Evolutionary conservation across 2,888 invertebrate genomes (phyloP).

Genomic region (Phanerotoma sp.): DNA sequence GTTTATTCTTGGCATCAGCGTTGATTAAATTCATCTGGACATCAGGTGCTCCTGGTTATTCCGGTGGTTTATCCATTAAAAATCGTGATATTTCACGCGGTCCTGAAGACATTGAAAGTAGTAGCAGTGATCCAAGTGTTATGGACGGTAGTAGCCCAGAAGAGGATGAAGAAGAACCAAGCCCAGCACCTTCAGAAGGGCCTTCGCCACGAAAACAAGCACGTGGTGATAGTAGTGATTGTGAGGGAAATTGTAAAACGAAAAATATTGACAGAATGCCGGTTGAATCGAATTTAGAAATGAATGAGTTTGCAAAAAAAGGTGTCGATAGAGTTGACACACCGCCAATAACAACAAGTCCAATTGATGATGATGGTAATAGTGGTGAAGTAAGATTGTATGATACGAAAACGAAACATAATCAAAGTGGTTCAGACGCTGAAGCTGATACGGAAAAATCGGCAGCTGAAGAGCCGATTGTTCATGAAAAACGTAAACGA

Average conservation of each 20-base stretch:
- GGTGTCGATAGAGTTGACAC: slow-evolving; percentile 36
- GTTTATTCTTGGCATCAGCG: slow-evolving; percentile 85
- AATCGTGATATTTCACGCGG: slow-evolving; percentile 47
- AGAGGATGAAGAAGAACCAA: slow-evolving; percentile 53
- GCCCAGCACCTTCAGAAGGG: slow-evolving; percentile 57
- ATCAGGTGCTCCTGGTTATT: slow-evolving; percentile 62
- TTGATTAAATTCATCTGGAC: slow-evolving; percentile 91
- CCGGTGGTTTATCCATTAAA: slow-evolving; percentile 46
- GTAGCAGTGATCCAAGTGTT: slow-evolving; percentile 53
- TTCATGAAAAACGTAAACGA: slow-evolving; percentile 61
- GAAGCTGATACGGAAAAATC: slow-evolving; percentile 59
- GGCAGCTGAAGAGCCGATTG: slow-evolving; percentile 60
- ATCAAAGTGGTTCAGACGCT: slow-evolving; percentile 51
- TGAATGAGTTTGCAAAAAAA: slow-evolving; percentile 47
- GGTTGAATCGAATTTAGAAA: slow-evolving; percentile 57
- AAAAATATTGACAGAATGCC: slow-evolving; percentile 61
- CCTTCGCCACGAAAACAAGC: slow-evolving; percentile 67
- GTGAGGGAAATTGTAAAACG: slow-evolving; percentile 55
- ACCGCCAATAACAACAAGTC: slow-evolving; percentile 24
- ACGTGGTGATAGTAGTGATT: slow-evolving; percentile 55
- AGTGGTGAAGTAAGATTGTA: slow-evolving; percentile 18
- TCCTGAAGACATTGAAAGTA: slow-evolving; percentile 50
- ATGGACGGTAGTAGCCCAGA: slow-evolving; percentile 52
- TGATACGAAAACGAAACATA: slow-evolving; percentile 21
- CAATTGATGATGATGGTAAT: slow-evolving; percentile 30